Base-by-base conservation (phyloP, 2,888 invertebrate genomes). In the Drosophila sordidula region DNA sequence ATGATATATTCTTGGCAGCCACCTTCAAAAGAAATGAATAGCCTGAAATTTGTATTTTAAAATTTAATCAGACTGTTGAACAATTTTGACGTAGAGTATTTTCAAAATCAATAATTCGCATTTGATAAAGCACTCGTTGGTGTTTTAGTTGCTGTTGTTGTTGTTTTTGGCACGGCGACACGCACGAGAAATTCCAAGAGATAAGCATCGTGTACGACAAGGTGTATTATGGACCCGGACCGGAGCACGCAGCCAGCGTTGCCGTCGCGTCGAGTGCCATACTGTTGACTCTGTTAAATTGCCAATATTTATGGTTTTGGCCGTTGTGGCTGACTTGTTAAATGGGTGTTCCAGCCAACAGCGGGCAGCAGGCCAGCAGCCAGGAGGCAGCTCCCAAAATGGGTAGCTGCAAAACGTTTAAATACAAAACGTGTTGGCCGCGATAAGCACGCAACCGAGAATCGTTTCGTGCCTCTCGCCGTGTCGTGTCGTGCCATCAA, bases 181-280 rank as follows among this genome's bases (percentile, higher is more conserved):
- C 89, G 89, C 83, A 84, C 83, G 78, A 88, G 76, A 85, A 89
- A 87, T 84, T 87, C 89, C 79, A 72, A 78, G 80, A 90, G 92
- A 92, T 92, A 92, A 92, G 90, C 90, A 92, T 92, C 92, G 89
- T 92, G 92, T 92, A 90, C 90, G 91, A 92, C 92, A 92, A 91
- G 91, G 89, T 92, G 92, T 92, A 91, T 92, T 92, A 92, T 91
- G 87, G 90, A 87, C 80, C 81, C 81, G 29, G 29, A 8, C 29
- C 29, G 29, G 29, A 9, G 29, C 29, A 29, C 9, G 29, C 78
- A 66, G 85, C 62, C 1, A 34, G 12, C 34, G 34, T 34, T 11
- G 34, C 58, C 61, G 62, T 63, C 62, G 61, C 56, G 73, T 69
- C 75, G 87, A 89, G 89, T 84, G 85, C 82, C 87, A 88, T 84